Evolutionary conservation across 2,113 vertebrate species (phyloP).

Genomic region (Tenrec ecaudatus): DNA sequence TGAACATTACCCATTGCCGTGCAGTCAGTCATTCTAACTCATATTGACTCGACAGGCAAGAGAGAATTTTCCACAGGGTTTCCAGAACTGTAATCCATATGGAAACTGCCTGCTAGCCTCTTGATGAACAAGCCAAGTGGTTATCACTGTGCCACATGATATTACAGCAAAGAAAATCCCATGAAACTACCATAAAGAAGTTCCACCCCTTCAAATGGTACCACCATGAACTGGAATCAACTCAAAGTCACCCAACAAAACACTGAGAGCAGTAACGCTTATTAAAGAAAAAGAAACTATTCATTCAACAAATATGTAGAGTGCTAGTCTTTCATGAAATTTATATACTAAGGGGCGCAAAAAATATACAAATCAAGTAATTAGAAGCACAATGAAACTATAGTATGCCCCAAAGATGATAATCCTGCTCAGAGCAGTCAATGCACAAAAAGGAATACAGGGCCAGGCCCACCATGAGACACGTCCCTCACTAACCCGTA

Average conservation of each 20-base stretch:
- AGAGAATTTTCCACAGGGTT: not conserved
- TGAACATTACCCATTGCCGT: not conserved
- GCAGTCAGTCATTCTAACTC: not conserved
- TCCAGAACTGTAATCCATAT: not conserved
- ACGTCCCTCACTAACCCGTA: too few species aligned
- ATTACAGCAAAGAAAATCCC: not conserved
- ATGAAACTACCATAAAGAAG: not conserved
- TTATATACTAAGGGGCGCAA: not conserved
- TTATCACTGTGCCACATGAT: not conserved
- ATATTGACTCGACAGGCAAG: not conserved
- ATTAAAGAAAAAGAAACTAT: not conserved
- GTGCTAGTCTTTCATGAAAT: not conserved
- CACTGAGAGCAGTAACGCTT: not conserved
- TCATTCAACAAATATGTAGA: not conserved
- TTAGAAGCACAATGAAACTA: not conserved
- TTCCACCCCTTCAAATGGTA: not conserved
- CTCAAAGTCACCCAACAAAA: not conserved
- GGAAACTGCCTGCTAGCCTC: not conserved
- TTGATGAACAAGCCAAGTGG: not conserved
- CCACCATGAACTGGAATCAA: not conserved
- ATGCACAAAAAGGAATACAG: not conserved
- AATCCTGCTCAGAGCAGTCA: not conserved
- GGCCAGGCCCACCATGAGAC: not conserved
- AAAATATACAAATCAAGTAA: not conserved
- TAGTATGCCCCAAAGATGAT: not conserved